These are phyloP conservation scores for Poecilobothrus nobilitatus DNA, from an alignment of 2,888 invertebrate genomes.

Conservation along the genomic window DNA sequence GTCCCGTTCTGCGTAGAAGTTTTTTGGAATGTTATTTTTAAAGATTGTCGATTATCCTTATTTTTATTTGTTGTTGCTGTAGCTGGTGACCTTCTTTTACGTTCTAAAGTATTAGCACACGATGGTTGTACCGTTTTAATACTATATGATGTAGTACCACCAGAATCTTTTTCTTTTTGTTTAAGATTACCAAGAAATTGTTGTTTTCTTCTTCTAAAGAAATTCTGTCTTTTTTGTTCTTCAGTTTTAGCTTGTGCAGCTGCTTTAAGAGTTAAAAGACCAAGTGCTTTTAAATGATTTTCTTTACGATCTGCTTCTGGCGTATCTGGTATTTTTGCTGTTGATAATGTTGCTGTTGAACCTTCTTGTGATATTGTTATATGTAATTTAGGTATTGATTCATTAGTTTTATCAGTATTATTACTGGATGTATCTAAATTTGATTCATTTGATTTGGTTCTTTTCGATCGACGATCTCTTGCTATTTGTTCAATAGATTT, in stretches of 20 bases:
- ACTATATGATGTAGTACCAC: constrained; percentile 26
- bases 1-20: constrained; percentile 42
- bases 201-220: constrained; percentile 31
- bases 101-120: constrained; percentile 20
- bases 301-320: constrained; percentile 65
- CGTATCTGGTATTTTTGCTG: constrained; percentile 33
- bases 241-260: constrained; percentile 60
- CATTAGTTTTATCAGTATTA: not conserved
- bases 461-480: not conserved
- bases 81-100: constrained; percentile 18
- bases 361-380: constrained; percentile 24
- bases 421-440: not conserved
- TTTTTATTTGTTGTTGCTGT: constrained; percentile 22
- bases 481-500: not conserved
- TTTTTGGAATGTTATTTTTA: constrained; percentile 73
- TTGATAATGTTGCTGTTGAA: constrained; percentile 22
- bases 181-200: constrained; percentile 48
- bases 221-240: constrained; percentile 46
- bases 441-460: not conserved
- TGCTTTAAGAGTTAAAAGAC: constrained; percentile 64
- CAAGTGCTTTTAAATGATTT: constrained; percentile 63
- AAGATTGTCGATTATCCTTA: constrained; percentile 45
- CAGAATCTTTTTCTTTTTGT: constrained; percentile 35
- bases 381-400: not conserved
- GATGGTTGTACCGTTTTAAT: constrained; percentile 22